A percentile compares a stretch with the other conserved stretches of the same genome.
phyloP scores from a whole-genome alignment of 2,113 vertebrate species.

The Oplegnathus fasciatus region DNA sequence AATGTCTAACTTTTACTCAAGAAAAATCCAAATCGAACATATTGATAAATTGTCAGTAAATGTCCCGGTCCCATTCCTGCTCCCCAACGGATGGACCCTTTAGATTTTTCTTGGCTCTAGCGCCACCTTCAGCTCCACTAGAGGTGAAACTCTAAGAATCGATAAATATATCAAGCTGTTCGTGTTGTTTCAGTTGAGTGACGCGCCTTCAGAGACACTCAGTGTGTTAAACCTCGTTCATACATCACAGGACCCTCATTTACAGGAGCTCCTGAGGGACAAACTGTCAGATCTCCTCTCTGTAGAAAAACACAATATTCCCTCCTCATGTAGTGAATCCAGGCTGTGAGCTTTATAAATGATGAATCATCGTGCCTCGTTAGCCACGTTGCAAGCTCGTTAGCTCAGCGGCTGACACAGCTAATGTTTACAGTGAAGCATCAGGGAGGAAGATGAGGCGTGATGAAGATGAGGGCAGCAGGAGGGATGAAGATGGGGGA shows the following conservation, averaged over 20 bases:
- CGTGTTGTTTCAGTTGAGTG: no score
- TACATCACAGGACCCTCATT: not conserved
- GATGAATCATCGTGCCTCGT: conserved; percentile 13
- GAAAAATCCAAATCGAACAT: no score
- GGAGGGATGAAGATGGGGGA: not conserved
- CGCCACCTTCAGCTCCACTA: no score
- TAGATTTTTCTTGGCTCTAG: no score
- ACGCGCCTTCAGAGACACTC: no score
- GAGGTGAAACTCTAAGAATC: no score
- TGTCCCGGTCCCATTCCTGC: no score
- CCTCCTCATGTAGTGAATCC: not conserved
- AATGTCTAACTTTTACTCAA: no score
- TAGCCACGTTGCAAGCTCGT: conserved; percentile 1
- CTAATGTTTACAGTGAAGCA: not conserved
- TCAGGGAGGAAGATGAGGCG: not conserved
- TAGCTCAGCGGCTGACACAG: conserved; percentile 3
- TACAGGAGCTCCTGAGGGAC: not conserved
- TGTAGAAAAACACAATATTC: not conserved
- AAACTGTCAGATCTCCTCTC: not conserved
- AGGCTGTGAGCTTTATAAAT: conserved; percentile 1
- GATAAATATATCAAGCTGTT: no score
- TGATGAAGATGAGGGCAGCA: conserved; percentile 8
- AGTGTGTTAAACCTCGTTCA: not conserved
- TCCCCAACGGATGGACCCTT: no score
- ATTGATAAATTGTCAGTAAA: no score